Percentiles rank a stretch among this genome's conserved stretches.
phyloP scores from a whole-genome alignment of 2,888 invertebrate genomes.

The Sminthurinus aureus region DNA sequence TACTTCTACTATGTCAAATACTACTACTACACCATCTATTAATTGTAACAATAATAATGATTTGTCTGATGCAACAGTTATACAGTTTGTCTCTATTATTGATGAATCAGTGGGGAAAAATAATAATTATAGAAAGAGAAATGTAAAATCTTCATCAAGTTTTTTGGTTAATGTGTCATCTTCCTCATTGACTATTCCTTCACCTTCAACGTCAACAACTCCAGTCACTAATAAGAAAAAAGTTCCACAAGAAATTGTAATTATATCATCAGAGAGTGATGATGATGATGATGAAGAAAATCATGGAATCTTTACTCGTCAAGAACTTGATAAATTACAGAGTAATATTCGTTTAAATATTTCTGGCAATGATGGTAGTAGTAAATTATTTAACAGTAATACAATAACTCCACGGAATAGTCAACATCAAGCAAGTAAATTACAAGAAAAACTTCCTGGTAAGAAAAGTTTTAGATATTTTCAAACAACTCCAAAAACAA shows the following conservation, averaged over 20 bases:
- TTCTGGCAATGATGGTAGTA: not conserved
- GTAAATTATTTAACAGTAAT: not conserved
- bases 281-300: not conserved
- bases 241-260: not conserved
- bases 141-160: not conserved
- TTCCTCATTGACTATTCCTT: not conserved
- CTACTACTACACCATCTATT: not conserved
- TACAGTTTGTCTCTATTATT: not conserved
- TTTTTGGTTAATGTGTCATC: too few relatives aligned
- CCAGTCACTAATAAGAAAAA: not conserved
- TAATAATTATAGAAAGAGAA: not conserved
- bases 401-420: not conserved
- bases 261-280: not conserved
- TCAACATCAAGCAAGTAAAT: not conserved
- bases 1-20: not conserved
- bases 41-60: not conserved
- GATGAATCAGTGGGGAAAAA: slow-evolving; percentile 9
- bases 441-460: not conserved
- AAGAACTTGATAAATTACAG: not conserved
- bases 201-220: not conserved
- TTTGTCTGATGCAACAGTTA: not conserved
- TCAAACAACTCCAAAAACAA: not conserved
- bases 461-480: not conserved
- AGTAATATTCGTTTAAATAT: not conserved
- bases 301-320: not conserved